These are phyloP conservation scores for Hydrotaea cyrtoneurina DNA, from an alignment of 2,888 invertebrate genomes.

Conservation along the genomic window DNA sequence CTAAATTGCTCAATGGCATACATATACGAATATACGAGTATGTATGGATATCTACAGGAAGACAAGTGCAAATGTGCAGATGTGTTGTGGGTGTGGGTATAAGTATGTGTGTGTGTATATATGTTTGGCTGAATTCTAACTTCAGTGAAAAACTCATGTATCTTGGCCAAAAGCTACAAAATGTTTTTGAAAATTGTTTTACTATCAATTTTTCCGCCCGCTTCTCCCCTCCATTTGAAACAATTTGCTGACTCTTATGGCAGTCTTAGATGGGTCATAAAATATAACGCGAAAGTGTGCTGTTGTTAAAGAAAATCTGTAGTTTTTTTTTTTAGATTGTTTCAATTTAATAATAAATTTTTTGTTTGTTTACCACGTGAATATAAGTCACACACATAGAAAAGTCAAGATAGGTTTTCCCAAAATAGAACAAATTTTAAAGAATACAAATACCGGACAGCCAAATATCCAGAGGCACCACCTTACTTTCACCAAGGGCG, in stretches of 20 bases:
- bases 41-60: slow-evolving; percentile 20
- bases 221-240: slow-evolving; percentile 61
- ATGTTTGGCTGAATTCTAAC: neutral
- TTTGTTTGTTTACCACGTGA: no score
- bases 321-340: no score
- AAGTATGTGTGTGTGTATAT: neutral
- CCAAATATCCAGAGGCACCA: no score
- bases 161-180: neutral
- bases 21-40: neutral
- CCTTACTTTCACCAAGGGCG: no score
- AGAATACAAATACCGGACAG: no score
- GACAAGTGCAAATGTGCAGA: slow-evolving; percentile 26
- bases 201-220: neutral
- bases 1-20: slow-evolving; percentile 25
- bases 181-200: neutral
- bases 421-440: no score
- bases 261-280: no score
- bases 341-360: no score
- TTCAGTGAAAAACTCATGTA: neutral
- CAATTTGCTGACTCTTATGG: slow-evolving; percentile 71
- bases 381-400: no score
- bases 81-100: neutral
- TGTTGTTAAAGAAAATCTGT: no score
- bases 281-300: no score
- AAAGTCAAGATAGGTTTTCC: no score